Evolutionary conservation across 2,797 vertebrate species (phyloP).

Genomic region (Stomatorhinus walkeri): DNA sequence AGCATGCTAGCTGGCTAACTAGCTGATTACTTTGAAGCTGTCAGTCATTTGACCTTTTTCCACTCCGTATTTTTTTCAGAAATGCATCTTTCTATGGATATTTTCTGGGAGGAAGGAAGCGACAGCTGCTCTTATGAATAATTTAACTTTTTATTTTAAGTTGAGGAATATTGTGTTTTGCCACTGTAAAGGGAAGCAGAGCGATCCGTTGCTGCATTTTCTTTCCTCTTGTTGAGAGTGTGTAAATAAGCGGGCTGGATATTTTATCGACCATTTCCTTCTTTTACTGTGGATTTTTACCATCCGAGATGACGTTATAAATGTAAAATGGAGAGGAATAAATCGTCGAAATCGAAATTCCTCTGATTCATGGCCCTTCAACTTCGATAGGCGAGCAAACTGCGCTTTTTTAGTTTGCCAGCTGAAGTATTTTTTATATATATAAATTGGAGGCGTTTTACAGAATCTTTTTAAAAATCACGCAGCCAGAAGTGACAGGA

Average conservation of each 20-base stretch:
- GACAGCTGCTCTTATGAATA: conserved; percentile 26
- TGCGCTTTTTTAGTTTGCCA: background rate
- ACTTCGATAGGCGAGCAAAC: background rate
- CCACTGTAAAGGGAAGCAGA: conserved; percentile 51
- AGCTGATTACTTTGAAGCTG: conserved; percentile 60
- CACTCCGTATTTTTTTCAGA: conserved; percentile 2
- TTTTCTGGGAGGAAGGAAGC: conserved; percentile 45
- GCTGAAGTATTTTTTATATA: background rate
- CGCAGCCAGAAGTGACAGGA: background rate
- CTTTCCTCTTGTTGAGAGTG: background rate
- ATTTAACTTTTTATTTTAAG: conserved; percentile 42
- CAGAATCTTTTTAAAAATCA: background rate
- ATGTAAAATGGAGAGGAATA: background rate
- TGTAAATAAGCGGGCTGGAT: background rate
- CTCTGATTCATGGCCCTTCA: background rate
- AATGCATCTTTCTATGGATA: conserved; percentile 45
- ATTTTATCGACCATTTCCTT: conserved; percentile 48
- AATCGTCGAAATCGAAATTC: background rate
- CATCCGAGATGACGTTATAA: conserved; percentile 20
- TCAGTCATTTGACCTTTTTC: conserved; percentile 55
- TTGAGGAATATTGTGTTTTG: conserved; percentile 49
- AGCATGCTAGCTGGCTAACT: conserved; percentile 36
- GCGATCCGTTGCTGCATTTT: conserved; percentile 54
- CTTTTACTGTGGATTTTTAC: conserved; percentile 39
- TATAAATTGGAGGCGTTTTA: background rate